Evolutionary conservation across 1,140 invertebrate genomes (phyloP).

Genomic region (Diprion similis): DNA sequence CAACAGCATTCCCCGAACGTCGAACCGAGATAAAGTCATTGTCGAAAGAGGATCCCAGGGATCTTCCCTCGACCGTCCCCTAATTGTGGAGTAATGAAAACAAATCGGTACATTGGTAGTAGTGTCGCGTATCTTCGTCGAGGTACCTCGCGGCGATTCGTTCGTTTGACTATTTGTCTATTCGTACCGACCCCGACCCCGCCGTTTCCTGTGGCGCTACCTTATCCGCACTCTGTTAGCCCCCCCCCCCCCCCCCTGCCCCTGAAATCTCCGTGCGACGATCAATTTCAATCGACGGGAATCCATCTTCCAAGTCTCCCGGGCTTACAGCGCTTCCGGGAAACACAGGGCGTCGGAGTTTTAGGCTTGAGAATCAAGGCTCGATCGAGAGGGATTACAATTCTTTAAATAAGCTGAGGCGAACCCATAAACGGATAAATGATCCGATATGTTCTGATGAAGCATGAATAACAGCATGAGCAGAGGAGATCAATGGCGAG

Average conservation of each 20-base stretch:
- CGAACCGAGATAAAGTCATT: background rate
- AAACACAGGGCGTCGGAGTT: background rate
- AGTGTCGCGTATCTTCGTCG: constrained; percentile 37
- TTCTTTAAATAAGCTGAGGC: too few species aligned
- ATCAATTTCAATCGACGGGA: constrained; percentile 52
- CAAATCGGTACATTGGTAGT: constrained; percentile 56
- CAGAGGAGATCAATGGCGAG: too few species aligned
- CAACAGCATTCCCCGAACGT: background rate
- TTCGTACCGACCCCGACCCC: constrained; percentile 35
- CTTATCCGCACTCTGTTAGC: background rate
- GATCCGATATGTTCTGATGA: too few species aligned
- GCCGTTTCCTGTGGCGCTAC: constrained; percentile 17
- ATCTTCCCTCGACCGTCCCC: constrained; percentile 30
- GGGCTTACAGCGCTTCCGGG: background rate
- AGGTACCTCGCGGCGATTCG: background rate
- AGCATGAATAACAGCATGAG: too few species aligned
- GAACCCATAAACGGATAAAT: too few species aligned
- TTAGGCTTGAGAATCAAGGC: too few species aligned
- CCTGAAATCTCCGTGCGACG: constrained; percentile 24
- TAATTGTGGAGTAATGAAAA: constrained; percentile 55
- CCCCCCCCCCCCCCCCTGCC: background rate
- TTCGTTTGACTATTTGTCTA: constrained; percentile 43
- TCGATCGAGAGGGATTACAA: too few species aligned
- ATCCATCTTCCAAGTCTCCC: constrained; percentile 18
- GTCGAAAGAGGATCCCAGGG: too few species aligned